Percentiles rank a stretch among this genome's conserved stretches.
Conservation (phyloP, 1,140 invertebrate genomes). For the Calosoma granatense region DNA sequence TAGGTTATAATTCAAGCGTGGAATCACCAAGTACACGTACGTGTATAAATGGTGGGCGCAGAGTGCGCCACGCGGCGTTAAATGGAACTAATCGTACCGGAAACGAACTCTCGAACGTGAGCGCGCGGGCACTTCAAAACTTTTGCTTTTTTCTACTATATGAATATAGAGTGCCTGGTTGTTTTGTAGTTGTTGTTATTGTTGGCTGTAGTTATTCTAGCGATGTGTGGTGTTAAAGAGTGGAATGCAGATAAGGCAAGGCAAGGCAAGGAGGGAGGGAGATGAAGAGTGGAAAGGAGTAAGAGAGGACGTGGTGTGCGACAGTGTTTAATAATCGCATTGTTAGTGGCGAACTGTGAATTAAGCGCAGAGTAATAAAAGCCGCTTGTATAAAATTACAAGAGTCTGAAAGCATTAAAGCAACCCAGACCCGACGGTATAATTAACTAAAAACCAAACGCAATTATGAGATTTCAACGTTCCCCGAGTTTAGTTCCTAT, state of each 20-base stretch:
- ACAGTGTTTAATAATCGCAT: not conserved
- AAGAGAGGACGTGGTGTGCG: not conserved
- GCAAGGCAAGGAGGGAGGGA: not conserved
- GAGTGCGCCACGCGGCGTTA: not conserved
- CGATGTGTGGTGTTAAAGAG: not conserved
- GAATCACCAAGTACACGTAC: no score
- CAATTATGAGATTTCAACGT: slow-evolving; percentile 1
- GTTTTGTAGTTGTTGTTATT: no score
- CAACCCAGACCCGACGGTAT: not conserved
- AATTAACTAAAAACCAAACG: slow-evolving; percentile 9
- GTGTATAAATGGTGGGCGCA: not conserved
- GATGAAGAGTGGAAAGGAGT: not conserved
- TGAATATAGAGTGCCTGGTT: no score
- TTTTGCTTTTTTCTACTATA: not conserved
- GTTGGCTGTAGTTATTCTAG: no score
- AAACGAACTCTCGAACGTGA: not conserved
- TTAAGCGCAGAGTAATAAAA: not conserved
- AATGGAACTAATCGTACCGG: not conserved
- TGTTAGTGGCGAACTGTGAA: not conserved
- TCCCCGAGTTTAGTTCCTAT: not conserved
- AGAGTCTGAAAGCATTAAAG: not conserved
- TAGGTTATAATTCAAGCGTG: not conserved
- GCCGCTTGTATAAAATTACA: not conserved
- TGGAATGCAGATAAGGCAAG: not conserved
- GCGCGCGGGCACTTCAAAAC: not conserved